Evolutionary conservation across 2,888 invertebrate species (phyloP), one percentile per base, ranked within the genome.

Genomic region (Aromia moschata): DNA sequence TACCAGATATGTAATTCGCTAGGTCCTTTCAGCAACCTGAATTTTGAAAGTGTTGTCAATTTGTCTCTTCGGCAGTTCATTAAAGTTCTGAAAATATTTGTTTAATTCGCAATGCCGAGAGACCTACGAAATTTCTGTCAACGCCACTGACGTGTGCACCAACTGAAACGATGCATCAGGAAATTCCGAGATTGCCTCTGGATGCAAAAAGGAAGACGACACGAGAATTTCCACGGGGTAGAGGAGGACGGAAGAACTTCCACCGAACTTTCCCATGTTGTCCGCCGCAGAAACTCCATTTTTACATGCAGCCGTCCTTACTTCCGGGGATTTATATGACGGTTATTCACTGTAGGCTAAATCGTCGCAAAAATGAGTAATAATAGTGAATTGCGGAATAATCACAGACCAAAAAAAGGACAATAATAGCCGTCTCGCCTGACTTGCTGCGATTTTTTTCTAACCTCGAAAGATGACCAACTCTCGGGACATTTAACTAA

Each of bases 81-180:
- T n/a, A n/a, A n/a, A n/a, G n/a, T n/a, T n/a, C n/a, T n/a, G n/a
- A n/a, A n/a, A n/a, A n/a, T n/a, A n/a, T n/a, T n/a, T n/a, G n/a
- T n/a, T n/a, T n/a, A n/a, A n/a, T n/a, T n/a, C n/a, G n/a, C n/a
- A n/a, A n/a, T n/a, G n/a, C n/a, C n/a, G n/a, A n/a, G n/a, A n/a
- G n/a, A n/a, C n/a, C n/a, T n/a, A n/a, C n/a, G n/a, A n/a, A n/a
- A n/a, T n/a, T n/a, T 20, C 20, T 43, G 11, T 11, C 41, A n/a
- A n/a, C 43, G 43, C 43, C 25, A 43, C 43, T 43, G 43, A 9
- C 9, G 43, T 25, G 43, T 43, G 18, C 43, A 43, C 9, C n/a
- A 43, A 43, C 43, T 43, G 43, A 20, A 14, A 43, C 43, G 43
- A 18, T 41, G 7, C 41, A 43, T 43, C 43, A 43, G 43, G 43